phyloP scores from a whole-genome alignment of 2,113 vertebrate genomes.

The Tetrao urogallus region DNA sequence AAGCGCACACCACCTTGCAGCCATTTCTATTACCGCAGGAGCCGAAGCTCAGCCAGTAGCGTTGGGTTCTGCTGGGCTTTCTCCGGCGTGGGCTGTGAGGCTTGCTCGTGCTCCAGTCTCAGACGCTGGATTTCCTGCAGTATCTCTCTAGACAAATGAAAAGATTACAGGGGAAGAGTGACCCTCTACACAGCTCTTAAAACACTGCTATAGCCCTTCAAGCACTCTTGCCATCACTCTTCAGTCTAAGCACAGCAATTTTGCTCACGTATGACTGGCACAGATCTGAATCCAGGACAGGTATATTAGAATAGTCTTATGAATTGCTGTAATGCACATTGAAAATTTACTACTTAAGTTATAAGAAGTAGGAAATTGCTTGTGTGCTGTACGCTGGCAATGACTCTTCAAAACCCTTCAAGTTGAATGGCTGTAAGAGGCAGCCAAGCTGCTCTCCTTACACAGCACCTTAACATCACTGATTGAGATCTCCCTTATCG shows the following conservation, averaged over 20 bases:
- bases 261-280: accelerated
- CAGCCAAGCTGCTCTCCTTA: not conserved
- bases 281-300: not conserved
- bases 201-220: accelerated
- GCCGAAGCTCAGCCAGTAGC: conserved; percentile 88
- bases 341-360: too few relatives aligned
- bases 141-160: conserved; percentile 83
- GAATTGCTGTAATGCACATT: accelerated
- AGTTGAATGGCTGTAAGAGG: accelerated
- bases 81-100: conserved; percentile 93
- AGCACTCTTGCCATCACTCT: accelerated
- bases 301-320: accelerated
- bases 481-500: not conserved
- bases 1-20: accelerated
- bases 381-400: accelerated
- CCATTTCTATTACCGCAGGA: conserved; percentile 81
- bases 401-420: accelerated
- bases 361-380: not conserved
- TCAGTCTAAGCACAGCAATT: not conserved
- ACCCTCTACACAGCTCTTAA: not conserved
- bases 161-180: not conserved
- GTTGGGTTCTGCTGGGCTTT: conserved; percentile 97
- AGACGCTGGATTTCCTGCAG: conserved; percentile 95
- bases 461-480: not conserved
- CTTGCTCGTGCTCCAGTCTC: conserved; percentile 92